Percentiles rank a stretch among this genome's conserved stretches.
These are phyloP conservation scores for Echinops telfairi DNA, from an alignment of 2,113 vertebrate species.

Conservation along the genomic window DNA sequence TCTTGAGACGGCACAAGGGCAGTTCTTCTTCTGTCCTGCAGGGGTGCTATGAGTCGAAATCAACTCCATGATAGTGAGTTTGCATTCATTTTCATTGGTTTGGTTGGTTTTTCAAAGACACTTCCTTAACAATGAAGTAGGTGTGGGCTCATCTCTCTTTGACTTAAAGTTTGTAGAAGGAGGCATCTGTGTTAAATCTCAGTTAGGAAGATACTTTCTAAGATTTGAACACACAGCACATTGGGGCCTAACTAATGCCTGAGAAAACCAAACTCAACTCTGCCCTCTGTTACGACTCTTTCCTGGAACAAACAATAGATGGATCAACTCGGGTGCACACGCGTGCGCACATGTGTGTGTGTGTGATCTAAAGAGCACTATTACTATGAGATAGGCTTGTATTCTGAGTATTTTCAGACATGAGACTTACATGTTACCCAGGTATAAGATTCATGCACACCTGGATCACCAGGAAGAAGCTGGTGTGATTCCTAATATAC, in stretches of 20 bases:
- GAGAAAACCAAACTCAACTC: constrained; percentile 3
- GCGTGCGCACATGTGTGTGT: background rate
- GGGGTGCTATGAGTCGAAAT: too few species aligned
- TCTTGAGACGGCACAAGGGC: too few species aligned
- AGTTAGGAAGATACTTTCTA: background rate
- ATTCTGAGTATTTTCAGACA: background rate
- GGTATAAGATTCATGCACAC: background rate
- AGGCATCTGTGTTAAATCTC: background rate
- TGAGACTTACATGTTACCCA: background rate
- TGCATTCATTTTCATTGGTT: too few species aligned
- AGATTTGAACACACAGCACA: background rate
- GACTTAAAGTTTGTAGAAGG: background rate
- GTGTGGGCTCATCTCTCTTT: background rate
- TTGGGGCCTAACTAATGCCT: background rate
- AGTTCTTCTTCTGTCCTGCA: too few species aligned
- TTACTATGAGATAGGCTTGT: background rate
- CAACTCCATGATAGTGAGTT: too few species aligned
- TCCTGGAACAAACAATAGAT: background rate
- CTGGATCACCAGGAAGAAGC: background rate
- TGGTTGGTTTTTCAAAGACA: too few species aligned
- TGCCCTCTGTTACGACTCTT: background rate
- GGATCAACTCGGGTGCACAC: too few species aligned
- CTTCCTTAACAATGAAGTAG: background rate
- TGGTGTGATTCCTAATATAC: background rate
- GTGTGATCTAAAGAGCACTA: background rate